A percentile compares a stretch with the other conserved stretches of the same genome.
phyloP scores from a whole-genome alignment of 1,140 invertebrate genomes.

The Saccostrea cuccullata region DNA sequence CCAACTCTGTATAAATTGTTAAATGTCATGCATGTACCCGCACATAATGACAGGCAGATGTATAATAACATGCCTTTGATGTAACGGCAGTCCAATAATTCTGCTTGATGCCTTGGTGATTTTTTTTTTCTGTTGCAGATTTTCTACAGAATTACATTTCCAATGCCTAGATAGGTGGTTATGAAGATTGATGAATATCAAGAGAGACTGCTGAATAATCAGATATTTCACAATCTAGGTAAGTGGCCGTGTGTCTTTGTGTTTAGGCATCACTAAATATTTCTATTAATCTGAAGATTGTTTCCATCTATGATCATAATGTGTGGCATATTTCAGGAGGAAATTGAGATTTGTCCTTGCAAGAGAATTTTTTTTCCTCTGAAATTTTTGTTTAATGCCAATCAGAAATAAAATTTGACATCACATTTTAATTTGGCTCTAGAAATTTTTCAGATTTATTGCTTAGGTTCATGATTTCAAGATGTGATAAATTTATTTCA shows the following conservation, averaged over 20 bases:
- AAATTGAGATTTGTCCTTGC: too few species aligned
- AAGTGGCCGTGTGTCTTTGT: neutral
- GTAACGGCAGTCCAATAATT: neutral
- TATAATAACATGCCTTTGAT: neutral
- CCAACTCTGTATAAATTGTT: neutral
- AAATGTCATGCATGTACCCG: constrained; percentile 16
- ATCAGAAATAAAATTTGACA: too few species aligned
- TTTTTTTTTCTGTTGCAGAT: neutral
- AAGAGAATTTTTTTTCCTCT: too few species aligned
- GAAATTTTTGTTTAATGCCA: too few species aligned
- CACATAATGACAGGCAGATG: neutral
- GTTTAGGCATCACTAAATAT: too few species aligned
- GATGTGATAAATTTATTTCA: neutral
- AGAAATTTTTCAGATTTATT: neutral
- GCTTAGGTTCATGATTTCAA: neutral
- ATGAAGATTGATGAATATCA: neutral
- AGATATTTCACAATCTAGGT: neutral
- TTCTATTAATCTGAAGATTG: too few species aligned
- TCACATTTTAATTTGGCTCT: too few species aligned
- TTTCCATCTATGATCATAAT: neutral
- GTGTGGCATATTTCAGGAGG: neutral
- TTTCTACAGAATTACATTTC: neutral
- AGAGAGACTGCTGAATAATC: neutral
- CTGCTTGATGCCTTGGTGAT: neutral
- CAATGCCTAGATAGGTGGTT: neutral